A percentile compares a stretch with the other conserved stretches of the same genome.
Evolutionary conservation across 2,113 vertebrate species (phyloP).

Genomic region (Tyrannus savana): DNA sequence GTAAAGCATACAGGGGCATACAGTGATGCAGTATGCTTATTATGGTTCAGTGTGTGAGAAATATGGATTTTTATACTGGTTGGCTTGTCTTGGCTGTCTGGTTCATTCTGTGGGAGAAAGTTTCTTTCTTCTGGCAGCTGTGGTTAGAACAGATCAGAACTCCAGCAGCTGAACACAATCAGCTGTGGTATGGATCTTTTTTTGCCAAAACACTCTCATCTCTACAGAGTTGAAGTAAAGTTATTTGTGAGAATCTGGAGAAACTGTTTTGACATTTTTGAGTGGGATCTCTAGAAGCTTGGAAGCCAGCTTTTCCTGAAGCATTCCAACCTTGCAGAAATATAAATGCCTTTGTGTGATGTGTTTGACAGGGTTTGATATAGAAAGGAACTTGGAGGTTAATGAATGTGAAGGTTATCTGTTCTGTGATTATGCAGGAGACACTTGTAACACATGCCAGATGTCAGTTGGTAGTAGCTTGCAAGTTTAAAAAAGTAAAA

Average conservation of each 20-base stretch:
- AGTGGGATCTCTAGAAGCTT: not conserved
- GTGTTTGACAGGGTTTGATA: not conserved
- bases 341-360: not conserved
- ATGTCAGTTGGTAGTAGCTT: not conserved
- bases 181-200: not conserved
- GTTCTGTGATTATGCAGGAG: not conserved
- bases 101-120: not conserved
- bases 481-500: not conserved
- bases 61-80: rapidly evolving
- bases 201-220: not conserved
- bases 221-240: not conserved
- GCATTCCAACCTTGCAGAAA: not conserved
- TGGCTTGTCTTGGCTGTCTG: not conserved
- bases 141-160: not conserved
- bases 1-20: not conserved
- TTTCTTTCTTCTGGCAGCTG: not conserved
- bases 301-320: not conserved
- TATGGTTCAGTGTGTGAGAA: not conserved
- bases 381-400: not conserved
- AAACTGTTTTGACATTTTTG: not conserved
- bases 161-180: not conserved
- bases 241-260: not conserved
- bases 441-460: not conserved
- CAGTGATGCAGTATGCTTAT: not conserved
- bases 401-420: not conserved